These are phyloP conservation scores for Mormoops blainvillei DNA, from an alignment of 2,113 vertebrate genomes.

Conservation along the genomic window DNA sequence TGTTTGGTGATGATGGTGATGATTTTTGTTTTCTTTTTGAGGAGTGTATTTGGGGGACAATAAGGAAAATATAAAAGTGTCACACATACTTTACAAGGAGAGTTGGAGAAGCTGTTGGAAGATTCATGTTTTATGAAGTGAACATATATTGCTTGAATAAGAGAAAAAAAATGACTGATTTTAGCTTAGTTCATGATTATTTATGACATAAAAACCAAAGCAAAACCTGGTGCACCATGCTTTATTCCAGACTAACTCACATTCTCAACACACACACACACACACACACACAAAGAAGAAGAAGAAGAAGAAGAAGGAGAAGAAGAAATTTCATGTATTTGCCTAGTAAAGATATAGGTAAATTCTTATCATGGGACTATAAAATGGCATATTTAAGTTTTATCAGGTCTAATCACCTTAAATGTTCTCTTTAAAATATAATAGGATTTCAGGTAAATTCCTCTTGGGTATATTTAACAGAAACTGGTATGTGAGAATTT, in stretches of 20 bases:
- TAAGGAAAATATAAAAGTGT: background rate
- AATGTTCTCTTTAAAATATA: constrained; percentile 6
- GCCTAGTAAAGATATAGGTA: background rate
- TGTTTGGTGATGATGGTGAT: background rate
- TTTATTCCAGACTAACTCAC: background rate
- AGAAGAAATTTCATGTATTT: background rate
- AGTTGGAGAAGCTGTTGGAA: background rate
- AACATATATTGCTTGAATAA: background rate
- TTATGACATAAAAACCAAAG: background rate
- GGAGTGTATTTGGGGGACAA: background rate
- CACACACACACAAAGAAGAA: too few species aligned
- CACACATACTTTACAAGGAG: background rate
- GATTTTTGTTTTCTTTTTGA: background rate
- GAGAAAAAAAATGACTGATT: background rate
- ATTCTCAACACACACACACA: background rate
- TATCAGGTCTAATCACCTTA: background rate
- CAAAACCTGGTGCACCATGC: background rate
- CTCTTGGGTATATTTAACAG: background rate
- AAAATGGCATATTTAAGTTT: constrained; percentile 3
- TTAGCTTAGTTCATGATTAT: background rate
- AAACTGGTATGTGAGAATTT: constrained; percentile 28
- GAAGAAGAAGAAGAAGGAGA: background rate
- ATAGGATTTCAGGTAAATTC: background rate
- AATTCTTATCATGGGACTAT: background rate
- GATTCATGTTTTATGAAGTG: background rate